Conservation (phyloP, 2,113 vertebrate species). For the Zosterops lateralis region DNA sequence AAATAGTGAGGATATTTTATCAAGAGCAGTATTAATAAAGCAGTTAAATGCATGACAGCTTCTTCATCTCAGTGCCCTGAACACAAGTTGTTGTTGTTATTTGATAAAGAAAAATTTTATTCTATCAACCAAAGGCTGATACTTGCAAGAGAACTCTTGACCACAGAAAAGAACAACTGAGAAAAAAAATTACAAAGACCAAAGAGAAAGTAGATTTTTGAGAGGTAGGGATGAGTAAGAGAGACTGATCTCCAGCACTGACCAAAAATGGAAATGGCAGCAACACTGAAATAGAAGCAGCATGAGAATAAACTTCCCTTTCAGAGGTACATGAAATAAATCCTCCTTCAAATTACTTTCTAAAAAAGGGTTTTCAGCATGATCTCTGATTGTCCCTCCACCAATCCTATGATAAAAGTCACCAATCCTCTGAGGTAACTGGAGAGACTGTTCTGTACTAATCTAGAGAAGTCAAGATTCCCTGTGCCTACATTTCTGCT, state of each 20-base stretch:
- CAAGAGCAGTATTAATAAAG: neutral
- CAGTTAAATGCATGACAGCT: neutral
- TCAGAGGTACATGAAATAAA: constrained; percentile 25
- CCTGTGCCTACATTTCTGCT: neutral
- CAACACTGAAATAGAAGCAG: constrained; percentile 53
- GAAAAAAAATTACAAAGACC: neutral
- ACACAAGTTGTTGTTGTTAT: neutral
- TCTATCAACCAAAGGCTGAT: neutral
- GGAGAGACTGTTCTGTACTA: neutral
- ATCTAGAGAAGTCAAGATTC: neutral
- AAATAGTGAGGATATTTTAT: neutral
- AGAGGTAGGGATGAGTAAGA: constrained; percentile 38
- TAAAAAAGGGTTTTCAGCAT: constrained; percentile 3
- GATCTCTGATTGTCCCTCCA: neutral
- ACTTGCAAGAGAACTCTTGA: neutral
- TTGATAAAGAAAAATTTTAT: neutral
- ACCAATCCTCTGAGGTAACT: neutral
- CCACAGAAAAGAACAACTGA: neutral
- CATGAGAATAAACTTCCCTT: constrained; percentile 48
- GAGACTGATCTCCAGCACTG: constrained; percentile 7
- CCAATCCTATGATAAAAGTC: neutral
- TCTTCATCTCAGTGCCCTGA: neutral
- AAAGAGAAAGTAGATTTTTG: neutral
- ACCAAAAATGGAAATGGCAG: constrained; percentile 64
- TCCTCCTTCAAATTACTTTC: constrained; percentile 6